These are phyloP conservation scores for Bujurquina vittata DNA, from an alignment of 2,113 vertebrate species.

Conservation along the genomic window DNA sequence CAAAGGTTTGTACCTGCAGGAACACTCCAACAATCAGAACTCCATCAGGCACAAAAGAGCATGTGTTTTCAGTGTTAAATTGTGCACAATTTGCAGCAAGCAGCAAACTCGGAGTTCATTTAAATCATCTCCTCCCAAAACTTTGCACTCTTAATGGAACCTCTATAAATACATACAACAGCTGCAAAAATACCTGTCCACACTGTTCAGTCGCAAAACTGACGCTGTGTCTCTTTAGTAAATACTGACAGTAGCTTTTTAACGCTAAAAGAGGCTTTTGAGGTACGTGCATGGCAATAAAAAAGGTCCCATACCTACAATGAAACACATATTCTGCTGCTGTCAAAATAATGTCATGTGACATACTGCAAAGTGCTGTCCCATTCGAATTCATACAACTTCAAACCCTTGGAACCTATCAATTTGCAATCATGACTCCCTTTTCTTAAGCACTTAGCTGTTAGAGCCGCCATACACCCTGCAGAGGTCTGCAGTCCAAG, in stretches of 20 bases:
- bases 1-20: neutral
- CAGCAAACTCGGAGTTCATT: neutral
- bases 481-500: neutral
- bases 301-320: neutral
- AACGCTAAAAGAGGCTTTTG: neutral
- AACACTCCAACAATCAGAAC: neutral
- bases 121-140: neutral
- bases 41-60: neutral
- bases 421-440: neutral
- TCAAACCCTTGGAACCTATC: neutral
- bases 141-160: neutral
- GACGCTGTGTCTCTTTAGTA: neutral
- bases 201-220: neutral
- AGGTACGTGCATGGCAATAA: neutral
- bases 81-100: neutral
- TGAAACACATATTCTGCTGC: neutral
- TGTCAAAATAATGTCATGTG: neutral
- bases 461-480: neutral
- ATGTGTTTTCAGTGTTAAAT: neutral
- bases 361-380: neutral
- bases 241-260: neutral
- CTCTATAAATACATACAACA: neutral
- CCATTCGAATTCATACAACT: neutral
- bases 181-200: neutral
- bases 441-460: neutral